A percentile compares a stretch with the other conserved stretches of the same genome.
Conservation (phyloP, 2,113 vertebrate genomes). For the Tympanuchus pallidicinctus region DNA sequence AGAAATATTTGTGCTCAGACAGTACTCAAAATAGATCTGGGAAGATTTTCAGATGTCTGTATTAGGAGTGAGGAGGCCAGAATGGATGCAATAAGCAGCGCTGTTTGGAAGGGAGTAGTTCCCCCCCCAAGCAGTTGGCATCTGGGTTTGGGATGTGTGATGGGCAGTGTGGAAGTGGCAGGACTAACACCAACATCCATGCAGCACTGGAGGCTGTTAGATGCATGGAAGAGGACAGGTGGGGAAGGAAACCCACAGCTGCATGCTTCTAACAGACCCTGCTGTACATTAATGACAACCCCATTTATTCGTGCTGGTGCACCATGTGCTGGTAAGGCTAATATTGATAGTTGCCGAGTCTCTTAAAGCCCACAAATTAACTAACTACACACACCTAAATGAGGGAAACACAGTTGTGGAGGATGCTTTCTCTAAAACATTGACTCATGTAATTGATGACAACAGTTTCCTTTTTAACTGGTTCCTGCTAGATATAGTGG, state of each 20-base stretch:
- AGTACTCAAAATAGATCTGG: constrained; percentile 64
- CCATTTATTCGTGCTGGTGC: background rate
- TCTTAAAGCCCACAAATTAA: constrained; percentile 46
- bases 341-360: background rate
- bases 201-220: background rate
- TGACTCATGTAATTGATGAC: background rate
- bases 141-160: background rate
- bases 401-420: background rate
- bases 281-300: background rate
- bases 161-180: background rate
- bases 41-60: constrained; percentile 43
- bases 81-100: constrained; percentile 20
- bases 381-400: constrained; percentile 19
- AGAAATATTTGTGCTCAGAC: constrained; percentile 37
- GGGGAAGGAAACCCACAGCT: background rate
- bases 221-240: fast-evolving
- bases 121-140: background rate
- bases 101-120: background rate
- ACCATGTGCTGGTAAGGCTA: background rate
- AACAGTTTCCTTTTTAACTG: constrained; percentile 26
- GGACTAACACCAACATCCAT: background rate
- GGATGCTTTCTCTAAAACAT: constrained; percentile 17
- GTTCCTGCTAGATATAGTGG: background rate
- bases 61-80: constrained; percentile 12
- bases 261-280: background rate